phyloP scores from a whole-genome alignment of 2,888 invertebrate species.

The Anorthoa munda region DNA sequence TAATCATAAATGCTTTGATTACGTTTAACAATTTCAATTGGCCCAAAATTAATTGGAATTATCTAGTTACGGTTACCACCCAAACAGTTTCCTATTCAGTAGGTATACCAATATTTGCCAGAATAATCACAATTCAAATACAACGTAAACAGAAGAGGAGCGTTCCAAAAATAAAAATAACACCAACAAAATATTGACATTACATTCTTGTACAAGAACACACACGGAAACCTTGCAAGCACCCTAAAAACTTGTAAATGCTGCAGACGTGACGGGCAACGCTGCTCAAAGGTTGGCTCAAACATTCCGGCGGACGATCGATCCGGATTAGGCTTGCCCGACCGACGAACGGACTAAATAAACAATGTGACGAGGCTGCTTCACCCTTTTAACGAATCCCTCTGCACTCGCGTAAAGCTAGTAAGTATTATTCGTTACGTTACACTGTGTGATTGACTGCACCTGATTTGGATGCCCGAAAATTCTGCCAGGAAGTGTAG shows the following conservation, averaged over 20 bases:
- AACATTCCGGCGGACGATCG: constrained; percentile 82
- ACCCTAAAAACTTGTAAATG: constrained; percentile 76
- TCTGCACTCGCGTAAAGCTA: constrained; percentile 78
- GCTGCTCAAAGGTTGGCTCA: constrained; percentile 70
- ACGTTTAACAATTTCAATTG: background rate
- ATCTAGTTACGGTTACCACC: background rate
- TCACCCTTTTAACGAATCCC: constrained; percentile 89
- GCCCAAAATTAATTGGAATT: background rate
- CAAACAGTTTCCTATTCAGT: background rate
- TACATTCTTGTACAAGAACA: constrained; percentile 61
- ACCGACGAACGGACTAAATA: constrained; percentile 87
- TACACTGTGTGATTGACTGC: constrained; percentile 66
- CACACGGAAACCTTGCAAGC: constrained; percentile 70
- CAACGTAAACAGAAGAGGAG: background rate
- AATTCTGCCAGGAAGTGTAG: background rate
- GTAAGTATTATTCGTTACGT: constrained; percentile 81
- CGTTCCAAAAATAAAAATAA: constrained; percentile 28
- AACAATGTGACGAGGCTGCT: constrained; percentile 88
- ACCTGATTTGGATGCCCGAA: constrained; percentile 40
- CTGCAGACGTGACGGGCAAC: constrained; percentile 73
- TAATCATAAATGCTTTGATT: background rate
- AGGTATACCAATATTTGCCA: constrained; percentile 1
- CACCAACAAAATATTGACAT: constrained; percentile 60
- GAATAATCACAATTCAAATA: background rate
- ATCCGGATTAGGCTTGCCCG: constrained; percentile 84